Percentiles rank a stretch among this genome's conserved stretches.
Evolutionary conservation across 2,797 vertebrate species (phyloP).

Genomic region (Pterois miles): DNA sequence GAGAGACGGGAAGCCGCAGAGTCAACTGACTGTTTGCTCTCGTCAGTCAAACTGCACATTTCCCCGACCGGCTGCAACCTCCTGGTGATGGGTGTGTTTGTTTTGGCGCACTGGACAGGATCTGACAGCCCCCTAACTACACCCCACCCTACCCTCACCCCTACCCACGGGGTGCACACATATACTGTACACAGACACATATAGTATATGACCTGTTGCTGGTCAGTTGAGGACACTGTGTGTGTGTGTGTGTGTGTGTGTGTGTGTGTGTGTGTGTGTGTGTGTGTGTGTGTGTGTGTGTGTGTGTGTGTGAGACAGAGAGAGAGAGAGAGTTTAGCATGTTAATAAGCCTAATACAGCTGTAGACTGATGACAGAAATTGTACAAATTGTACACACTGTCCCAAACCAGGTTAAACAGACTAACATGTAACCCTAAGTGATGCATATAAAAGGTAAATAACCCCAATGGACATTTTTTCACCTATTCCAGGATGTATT

Average conservation of each 20-base stretch:
- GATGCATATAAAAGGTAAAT: too few species aligned
- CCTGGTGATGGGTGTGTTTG: slow-evolving; percentile 56
- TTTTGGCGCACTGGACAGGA: slow-evolving; percentile 59
- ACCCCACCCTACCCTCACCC: slow-evolving; percentile 3
- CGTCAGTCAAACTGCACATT: slow-evolving; percentile 54
- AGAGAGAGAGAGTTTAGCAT: background rate
- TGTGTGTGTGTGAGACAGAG: background rate
- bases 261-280: background rate
- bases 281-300: background rate
- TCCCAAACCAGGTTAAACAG: too few species aligned
- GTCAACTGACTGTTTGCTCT: slow-evolving; percentile 50
- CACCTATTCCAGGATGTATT: too few species aligned
- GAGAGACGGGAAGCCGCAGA: slow-evolving; percentile 29
- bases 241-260: background rate
- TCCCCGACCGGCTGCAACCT: slow-evolving; percentile 36
- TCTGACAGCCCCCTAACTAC: slow-evolving; percentile 25
- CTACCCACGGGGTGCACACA: slow-evolving; percentile 7
- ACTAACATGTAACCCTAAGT: too few species aligned
- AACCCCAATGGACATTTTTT: too few species aligned
- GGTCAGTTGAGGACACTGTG: slow-evolving; percentile 36
- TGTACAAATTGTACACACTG: too few species aligned
- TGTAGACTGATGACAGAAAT: background rate
- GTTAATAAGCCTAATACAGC: background rate
- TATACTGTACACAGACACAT: background rate
- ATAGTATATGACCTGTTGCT: background rate